phyloP scores from a whole-genome alignment of 2,797 vertebrate species.

The Sebastiscus albofasciatus region DNA sequence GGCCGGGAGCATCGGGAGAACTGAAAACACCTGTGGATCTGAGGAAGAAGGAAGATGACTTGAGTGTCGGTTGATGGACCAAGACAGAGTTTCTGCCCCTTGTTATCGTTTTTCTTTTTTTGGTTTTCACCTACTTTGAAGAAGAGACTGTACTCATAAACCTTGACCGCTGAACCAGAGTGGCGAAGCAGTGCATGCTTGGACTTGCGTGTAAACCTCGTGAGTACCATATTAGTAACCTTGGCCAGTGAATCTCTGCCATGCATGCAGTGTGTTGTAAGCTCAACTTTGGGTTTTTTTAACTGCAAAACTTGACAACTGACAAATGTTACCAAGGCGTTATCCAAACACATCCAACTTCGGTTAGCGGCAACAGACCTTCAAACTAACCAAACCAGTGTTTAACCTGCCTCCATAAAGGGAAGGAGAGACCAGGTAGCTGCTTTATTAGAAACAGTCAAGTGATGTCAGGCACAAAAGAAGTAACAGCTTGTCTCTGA shows the following conservation, averaged over 20 bases:
- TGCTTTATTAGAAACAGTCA: not conserved
- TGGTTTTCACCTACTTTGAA: not conserved
- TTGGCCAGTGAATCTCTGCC: too few relatives aligned
- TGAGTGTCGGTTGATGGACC: not conserved
- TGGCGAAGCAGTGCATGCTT: too few relatives aligned
- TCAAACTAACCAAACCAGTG: too few relatives aligned
- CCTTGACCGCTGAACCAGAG: rapidly evolving
- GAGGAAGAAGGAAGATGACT: not conserved
- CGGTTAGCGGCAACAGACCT: too few relatives aligned
- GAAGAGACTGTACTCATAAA: not conserved
- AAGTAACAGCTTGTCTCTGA: not conserved
- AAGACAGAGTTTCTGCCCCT: not conserved
- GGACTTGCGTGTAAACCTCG: too few relatives aligned
- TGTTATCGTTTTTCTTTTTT: not conserved
- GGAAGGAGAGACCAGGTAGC: not conserved
- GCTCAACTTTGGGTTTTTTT: too few relatives aligned
- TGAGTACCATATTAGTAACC: too few relatives aligned
- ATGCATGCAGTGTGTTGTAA: too few relatives aligned
- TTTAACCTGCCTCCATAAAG: not conserved
- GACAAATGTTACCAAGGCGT: too few relatives aligned
- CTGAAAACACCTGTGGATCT: constrained; percentile 7
- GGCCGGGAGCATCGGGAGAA: not conserved
- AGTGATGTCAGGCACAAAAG: not conserved
- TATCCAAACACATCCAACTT: too few relatives aligned
- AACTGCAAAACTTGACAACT: too few relatives aligned